phyloP scores from a whole-genome alignment of 2,797 vertebrate species.

The Sebastes kiyomatsui region DNA sequence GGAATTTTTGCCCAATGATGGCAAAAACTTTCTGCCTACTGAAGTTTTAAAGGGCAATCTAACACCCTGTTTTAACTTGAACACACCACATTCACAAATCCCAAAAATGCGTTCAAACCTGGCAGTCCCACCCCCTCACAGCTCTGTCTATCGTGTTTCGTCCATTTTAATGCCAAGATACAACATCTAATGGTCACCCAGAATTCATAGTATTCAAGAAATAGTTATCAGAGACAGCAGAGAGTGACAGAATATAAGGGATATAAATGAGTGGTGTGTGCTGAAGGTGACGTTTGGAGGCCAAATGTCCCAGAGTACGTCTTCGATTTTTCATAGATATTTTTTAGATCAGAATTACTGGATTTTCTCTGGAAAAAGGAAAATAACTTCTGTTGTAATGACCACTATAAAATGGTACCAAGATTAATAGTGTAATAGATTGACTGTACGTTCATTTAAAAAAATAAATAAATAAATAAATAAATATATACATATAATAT shows the following conservation, averaged over 20 bases:
- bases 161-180: neutral
- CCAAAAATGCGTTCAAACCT: too few species aligned
- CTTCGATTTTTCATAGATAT: neutral
- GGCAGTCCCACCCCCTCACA: too few species aligned
- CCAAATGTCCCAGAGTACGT: neutral
- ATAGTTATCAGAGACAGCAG: neutral
- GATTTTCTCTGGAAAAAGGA: neutral
- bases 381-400: neutral
- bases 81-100: too few species aligned
- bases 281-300: neutral
- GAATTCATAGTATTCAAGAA: neutral
- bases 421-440: neutral
- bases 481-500: neutral
- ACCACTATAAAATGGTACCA: neutral
- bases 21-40: too few species aligned
- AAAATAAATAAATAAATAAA: neutral
- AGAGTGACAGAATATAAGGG: neutral
- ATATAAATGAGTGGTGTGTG: neutral
- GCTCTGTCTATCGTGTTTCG: neutral
- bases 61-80: too few species aligned
- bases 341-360: neutral
- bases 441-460: neutral
- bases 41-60: too few species aligned
- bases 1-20: too few species aligned
- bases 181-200: neutral